phyloP scores from a whole-genome alignment of 2,888 invertebrate genomes.

The Gryllus longicercus region DNA sequence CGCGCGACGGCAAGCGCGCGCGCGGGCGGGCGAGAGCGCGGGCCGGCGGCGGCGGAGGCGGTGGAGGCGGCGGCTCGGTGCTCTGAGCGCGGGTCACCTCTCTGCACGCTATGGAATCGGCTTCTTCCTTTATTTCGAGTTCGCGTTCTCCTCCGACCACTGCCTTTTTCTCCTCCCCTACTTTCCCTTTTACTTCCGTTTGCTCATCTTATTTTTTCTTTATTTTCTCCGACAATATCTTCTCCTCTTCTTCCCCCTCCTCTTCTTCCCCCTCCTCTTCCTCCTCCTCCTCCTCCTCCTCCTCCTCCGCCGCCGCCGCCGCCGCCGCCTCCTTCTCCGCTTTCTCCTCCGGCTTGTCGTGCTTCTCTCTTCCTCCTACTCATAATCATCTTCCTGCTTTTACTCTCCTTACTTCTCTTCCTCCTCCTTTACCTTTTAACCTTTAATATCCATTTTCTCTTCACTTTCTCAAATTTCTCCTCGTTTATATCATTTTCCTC shows the following conservation, averaged over 20 bases:
- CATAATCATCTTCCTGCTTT: too few species aligned
- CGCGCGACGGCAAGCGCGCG: not conserved
- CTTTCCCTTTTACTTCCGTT: too few species aligned
- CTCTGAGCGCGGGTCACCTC: too few species aligned
- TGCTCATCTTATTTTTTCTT: too few species aligned
- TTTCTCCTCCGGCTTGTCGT: not conserved
- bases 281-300: too few species aligned
- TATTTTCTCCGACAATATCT: too few species aligned
- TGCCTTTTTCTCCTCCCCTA: too few species aligned
- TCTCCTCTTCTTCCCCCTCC: not conserved
- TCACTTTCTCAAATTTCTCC: not conserved
- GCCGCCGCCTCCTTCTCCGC: too few species aligned
- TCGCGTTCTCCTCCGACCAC: too few species aligned
- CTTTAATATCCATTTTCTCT: not conserved
- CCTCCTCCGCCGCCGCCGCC: too few species aligned
- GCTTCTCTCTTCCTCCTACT: not conserved
- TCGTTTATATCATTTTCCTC: not conserved
- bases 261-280: not conserved
- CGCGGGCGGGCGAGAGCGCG: not conserved
- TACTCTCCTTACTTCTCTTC: not conserved
- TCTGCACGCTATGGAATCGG: too few species aligned
- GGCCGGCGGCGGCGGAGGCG: not conserved
- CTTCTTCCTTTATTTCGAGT: too few species aligned
- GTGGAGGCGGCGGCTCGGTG: not conserved
- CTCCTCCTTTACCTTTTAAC: not conserved